phyloP scores from a whole-genome alignment of 1,140 invertebrate genomes.

The Copidosoma floridanum region DNA sequence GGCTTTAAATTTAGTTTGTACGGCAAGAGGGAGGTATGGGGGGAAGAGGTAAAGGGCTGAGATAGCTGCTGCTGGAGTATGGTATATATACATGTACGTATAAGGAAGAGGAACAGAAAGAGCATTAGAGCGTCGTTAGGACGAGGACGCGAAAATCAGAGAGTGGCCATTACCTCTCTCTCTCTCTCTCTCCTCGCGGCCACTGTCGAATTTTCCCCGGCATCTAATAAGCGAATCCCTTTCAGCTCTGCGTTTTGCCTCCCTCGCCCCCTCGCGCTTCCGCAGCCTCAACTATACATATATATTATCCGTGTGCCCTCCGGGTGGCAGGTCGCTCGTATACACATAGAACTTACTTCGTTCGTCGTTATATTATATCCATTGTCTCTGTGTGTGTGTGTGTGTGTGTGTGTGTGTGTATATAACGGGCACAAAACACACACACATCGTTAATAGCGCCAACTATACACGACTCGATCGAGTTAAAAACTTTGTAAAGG shows the following conservation, averaged over 20 bases:
- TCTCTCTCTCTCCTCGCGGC: not conserved
- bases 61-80: too few species aligned
- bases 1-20: conserved; percentile 18
- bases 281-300: too few species aligned
- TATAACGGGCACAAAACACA: not conserved
- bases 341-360: too few species aligned
- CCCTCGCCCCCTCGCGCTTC: too few species aligned
- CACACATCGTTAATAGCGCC: not conserved
- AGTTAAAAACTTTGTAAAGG: conserved; percentile 1
- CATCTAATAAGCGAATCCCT: conserved; percentile 15
- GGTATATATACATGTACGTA: too few species aligned
- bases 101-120: too few species aligned
- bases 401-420: not conserved
- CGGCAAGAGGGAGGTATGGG: not conserved
- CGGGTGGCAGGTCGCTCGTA: too few species aligned
- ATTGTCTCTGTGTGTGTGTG: too few species aligned
- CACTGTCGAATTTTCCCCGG: not conserved
- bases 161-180: conserved; percentile 2
- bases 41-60: not conserved
- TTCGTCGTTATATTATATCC: too few species aligned
- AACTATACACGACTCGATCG: not conserved
- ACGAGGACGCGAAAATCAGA: conserved; percentile 4
- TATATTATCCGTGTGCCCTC: too few species aligned
- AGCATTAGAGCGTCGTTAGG: conserved; percentile 14
- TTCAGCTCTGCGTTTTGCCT: not conserved